Base-by-base conservation (phyloP, 2,797 vertebrate genomes). In the Triplophysa bombifrons region DNA sequence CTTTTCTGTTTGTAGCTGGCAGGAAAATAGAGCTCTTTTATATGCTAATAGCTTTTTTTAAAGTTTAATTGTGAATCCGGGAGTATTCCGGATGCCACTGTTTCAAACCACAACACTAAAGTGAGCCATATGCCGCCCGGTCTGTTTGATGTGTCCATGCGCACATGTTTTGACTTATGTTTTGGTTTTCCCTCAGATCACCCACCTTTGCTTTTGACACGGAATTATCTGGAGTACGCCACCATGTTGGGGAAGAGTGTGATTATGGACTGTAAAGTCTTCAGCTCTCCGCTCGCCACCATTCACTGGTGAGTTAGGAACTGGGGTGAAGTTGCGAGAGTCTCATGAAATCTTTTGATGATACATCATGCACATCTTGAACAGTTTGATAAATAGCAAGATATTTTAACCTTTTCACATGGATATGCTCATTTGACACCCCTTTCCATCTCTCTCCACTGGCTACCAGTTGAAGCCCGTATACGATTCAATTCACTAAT, bases 181-280 rank as follows among this genome's bases (percentile, higher is more conserved):
- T 64, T 34, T 77, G 72, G 11, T 51, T 86, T 74, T 46, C 65
- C 74, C 46, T n/a, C 72, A 99, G 98, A 96, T 84, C 88, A 94
- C 72, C 90, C 92, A 80, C 97, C 98, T 61, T 81, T 94, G 88
- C 96, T 98, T n/a, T 86, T 97, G 84, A 98, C 96, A 0, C 86
- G 81, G 22, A 92, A 96, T 72, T 87, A 80, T 53, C 92, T 92
- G 61, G 89, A 90, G n/a, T 99, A 99, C 0, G 90, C 90, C 0
- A 88, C 95, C 0, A 94, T 97, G 2, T 84, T 83, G 16, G 96
- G 95, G 14, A 87, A 88, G 55, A 87, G 91, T 1, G 84, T 94
- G 61, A 83, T 88, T 84, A 85, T 99, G 83, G 90, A 94, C 76
- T 99, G 98, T 58, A 89, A 90, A 13, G 94, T 94, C 72, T 99